Conservation (phyloP, 2,797 vertebrate species). For the Girardinus metallicus region DNA sequence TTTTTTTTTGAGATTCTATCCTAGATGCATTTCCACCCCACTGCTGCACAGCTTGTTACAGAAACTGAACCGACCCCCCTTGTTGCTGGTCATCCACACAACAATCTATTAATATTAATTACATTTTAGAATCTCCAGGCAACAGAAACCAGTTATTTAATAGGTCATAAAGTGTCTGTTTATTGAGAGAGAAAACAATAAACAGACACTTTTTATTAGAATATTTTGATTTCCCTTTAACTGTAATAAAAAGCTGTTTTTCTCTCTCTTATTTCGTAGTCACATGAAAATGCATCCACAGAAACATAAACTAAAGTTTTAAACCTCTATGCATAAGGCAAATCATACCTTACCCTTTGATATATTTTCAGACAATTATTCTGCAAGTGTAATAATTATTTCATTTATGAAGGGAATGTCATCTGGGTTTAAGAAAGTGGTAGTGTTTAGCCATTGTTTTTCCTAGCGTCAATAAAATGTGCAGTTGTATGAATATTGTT, state of each 20-base stretch:
- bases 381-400: not conserved
- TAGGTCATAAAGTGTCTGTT: not conserved
- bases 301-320: not conserved
- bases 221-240: conserved; percentile 5
- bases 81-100: conserved; percentile 13
- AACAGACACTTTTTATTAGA: not conserved
- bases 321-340: not conserved
- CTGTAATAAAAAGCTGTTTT: not conserved
- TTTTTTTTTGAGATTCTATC: conserved; percentile 34
- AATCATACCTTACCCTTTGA: not conserved
- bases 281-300: not conserved
- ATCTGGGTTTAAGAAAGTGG: not conserved
- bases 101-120: conserved; percentile 13
- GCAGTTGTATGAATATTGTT: not conserved
- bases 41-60: conserved; percentile 45
- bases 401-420: not conserved
- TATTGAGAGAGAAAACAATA: not conserved
- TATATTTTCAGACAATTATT: not conserved
- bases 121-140: conserved; percentile 20
- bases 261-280: not conserved
- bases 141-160: conserved; percentile 4
- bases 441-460: not conserved
- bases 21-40: conserved; percentile 29
- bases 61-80: conserved; percentile 36
- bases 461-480: not conserved